A percentile compares a stretch with the other conserved stretches of the same genome.
These are phyloP conservation scores for Agrotis segetum DNA, from an alignment of 2,888 invertebrate species.

Conservation along the genomic window DNA sequence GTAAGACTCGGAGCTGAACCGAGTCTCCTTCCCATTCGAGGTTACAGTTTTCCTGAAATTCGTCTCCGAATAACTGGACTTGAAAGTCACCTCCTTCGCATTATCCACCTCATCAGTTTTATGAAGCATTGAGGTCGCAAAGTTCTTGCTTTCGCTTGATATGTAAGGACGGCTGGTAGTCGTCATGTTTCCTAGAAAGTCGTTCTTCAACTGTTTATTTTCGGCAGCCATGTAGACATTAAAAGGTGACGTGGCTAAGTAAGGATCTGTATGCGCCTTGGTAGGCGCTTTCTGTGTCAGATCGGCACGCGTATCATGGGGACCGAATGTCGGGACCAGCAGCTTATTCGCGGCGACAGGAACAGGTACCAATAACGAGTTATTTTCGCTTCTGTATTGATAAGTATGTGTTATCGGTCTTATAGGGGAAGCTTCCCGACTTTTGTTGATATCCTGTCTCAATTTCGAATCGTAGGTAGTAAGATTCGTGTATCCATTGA, in stretches of 20 bases:
- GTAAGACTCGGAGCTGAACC: conserved; percentile 83
- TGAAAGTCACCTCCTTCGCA: conserved; percentile 83
- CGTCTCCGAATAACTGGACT: conserved; percentile 88
- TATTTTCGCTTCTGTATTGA: conserved; percentile 86
- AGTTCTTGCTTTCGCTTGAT: conserved; percentile 84
- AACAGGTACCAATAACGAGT: conserved; percentile 85
- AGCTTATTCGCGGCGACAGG: conserved; percentile 90
- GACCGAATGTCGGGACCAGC: conserved; percentile 89
- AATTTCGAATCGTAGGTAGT: conserved; percentile 96
- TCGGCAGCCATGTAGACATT: conserved; percentile 89
- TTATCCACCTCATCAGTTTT: conserved; percentile 87
- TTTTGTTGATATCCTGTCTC: conserved; percentile 93
- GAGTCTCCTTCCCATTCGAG: conserved; percentile 82
- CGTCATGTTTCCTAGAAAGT: conserved; percentile 88
- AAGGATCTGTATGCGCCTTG: conserved; percentile 89
- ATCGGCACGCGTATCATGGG: conserved; percentile 87
- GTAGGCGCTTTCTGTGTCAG: conserved; percentile 89
- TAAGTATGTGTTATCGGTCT: conserved; percentile 90
- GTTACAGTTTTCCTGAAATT: conserved; percentile 85
- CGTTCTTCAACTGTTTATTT: conserved; percentile 88
- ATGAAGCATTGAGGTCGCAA: conserved; percentile 86
- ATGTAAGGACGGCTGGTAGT: conserved; percentile 84
- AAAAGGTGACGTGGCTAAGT: conserved; percentile 82
- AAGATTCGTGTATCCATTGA: conserved; percentile 97
- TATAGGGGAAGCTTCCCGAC: conserved; percentile 94